Conservation (phyloP, 2,888 invertebrate species). For the Scelioninae gen. 1 region DNA sequence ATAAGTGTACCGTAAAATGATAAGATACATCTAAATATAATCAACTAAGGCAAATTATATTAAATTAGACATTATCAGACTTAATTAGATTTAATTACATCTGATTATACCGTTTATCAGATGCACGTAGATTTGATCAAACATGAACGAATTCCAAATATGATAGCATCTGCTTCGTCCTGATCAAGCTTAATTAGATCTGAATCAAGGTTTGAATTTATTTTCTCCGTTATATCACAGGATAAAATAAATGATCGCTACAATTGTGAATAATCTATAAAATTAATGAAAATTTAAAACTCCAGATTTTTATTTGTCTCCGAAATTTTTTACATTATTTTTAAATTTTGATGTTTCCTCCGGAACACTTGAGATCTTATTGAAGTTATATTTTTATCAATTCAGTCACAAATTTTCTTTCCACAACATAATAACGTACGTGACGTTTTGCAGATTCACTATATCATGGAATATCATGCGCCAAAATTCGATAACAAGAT, state of each 20-base stretch:
- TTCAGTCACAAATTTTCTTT: neutral
- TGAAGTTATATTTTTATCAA: conserved; percentile 1
- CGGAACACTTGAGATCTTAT: no score
- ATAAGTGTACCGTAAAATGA: conserved; percentile 25
- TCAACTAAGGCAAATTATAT: conserved; percentile 19
- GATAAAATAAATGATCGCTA: no score
- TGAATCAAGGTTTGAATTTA: neutral
- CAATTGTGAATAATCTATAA: no score
- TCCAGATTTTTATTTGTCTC: no score
- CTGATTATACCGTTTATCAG: conserved; percentile 27
- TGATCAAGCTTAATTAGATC: conserved; percentile 27
- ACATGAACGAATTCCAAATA: conserved; percentile 36
- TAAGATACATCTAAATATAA: conserved; percentile 20
- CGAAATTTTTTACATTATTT: no score
- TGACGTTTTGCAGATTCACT: conserved; percentile 32
- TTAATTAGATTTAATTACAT: conserved; percentile 46
- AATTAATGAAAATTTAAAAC: no score
- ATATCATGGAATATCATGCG: conserved; percentile 36
- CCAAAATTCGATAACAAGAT: conserved; percentile 43
- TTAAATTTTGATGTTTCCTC: no score
- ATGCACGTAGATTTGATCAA: conserved; percentile 25
- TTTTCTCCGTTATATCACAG: no score
- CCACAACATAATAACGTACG: conserved; percentile 16
- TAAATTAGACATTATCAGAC: conserved; percentile 36
- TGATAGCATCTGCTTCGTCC: conserved; percentile 18